These are phyloP conservation scores for Takifugu rubripes DNA, from an alignment of 2,797 vertebrate genomes.

Conservation along the genomic window DNA sequence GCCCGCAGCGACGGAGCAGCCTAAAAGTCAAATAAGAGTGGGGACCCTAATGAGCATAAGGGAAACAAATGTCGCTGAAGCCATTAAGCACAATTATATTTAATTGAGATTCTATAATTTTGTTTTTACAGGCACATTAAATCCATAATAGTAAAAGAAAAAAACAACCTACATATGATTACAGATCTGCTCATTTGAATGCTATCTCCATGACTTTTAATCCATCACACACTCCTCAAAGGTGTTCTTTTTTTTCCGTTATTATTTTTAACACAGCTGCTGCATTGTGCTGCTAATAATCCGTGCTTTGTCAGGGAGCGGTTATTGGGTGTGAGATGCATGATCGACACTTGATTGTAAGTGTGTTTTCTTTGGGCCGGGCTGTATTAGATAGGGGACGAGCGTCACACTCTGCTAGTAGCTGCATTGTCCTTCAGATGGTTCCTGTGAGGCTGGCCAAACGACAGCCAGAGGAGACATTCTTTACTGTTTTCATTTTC, in stretches of 20 bases:
- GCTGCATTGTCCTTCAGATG: constrained; percentile 72
- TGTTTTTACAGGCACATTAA: constrained; percentile 10
- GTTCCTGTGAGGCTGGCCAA: constrained; percentile 64
- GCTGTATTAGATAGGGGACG: constrained; percentile 69
- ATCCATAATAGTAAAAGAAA: neutral
- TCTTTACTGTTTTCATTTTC: constrained; percentile 57
- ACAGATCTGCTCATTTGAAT: constrained; percentile 11
- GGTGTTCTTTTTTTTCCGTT: constrained; percentile 28
- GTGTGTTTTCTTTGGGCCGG: constrained; percentile 65
- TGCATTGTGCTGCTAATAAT: constrained; percentile 23
- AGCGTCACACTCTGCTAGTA: constrained; percentile 69
- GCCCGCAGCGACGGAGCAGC: constrained; percentile 1
- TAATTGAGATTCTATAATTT: constrained; percentile 9
- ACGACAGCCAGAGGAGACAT: constrained; percentile 63
- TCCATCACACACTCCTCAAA: constrained; percentile 4
- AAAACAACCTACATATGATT: neutral
- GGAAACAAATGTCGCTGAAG: constrained; percentile 13
- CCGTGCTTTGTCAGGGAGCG: constrained; percentile 30
- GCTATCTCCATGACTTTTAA: constrained; percentile 27
- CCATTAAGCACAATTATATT: constrained; percentile 11
- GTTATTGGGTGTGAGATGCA: constrained; percentile 49
- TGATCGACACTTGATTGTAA: constrained; percentile 63
- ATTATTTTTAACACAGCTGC: constrained; percentile 2
- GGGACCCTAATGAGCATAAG: neutral
- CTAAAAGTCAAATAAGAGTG: neutral